Evolutionary conservation across 2,113 vertebrate genomes (phyloP).

Genomic region (Athene noctua): DNA sequence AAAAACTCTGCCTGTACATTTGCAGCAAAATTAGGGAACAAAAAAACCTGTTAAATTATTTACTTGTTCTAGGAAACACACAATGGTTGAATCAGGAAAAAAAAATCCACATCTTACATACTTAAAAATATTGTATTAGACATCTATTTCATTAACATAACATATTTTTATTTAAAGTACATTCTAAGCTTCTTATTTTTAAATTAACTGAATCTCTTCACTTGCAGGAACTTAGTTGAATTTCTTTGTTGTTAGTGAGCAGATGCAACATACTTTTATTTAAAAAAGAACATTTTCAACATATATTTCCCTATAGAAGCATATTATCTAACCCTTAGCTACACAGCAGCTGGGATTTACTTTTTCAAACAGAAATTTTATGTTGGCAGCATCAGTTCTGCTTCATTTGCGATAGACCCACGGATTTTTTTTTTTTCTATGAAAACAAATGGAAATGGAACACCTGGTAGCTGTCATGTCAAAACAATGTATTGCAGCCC

Average conservation of each 20-base stretch:
- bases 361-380: slow-evolving; percentile 47
- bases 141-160: not conserved
- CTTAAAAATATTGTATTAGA: not conserved
- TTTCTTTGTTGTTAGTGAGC: not conserved
- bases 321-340: slow-evolving; percentile 17
- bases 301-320: not conserved
- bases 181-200: not conserved
- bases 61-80: not conserved
- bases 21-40: not conserved
- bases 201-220: not conserved
- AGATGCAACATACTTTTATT: not conserved
- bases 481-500: slow-evolving; percentile 25
- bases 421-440: not conserved
- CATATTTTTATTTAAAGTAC: not conserved
- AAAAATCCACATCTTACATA: not conserved
- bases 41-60: not conserved
- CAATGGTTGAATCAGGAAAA: not conserved
- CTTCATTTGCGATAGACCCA: slow-evolving; percentile 60
- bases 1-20: not conserved
- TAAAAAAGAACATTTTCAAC: not conserved
- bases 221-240: not conserved
- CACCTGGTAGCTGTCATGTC: slow-evolving; percentile 59
- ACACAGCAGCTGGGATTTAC: slow-evolving; percentile 59
- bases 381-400: slow-evolving; percentile 64
- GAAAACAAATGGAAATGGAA: slow-evolving; percentile 53